Evolutionary conservation across 2,888 invertebrate species (phyloP), one percentile per base, ranked within the genome.

Genomic region (Eumerus sabulonum): DNA sequence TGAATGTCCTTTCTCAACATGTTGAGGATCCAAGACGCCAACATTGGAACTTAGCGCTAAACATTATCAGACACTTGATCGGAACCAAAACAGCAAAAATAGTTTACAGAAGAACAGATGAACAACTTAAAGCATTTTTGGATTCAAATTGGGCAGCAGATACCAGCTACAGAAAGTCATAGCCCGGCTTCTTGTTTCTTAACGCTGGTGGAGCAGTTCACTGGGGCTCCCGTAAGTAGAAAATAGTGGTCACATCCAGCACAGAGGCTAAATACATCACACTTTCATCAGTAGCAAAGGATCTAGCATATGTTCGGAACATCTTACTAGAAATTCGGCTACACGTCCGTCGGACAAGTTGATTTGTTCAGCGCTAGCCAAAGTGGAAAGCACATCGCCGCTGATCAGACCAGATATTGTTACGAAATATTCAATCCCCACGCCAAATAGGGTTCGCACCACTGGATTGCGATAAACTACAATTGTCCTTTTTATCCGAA

Each of bases 251-350:
- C 18, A 56, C 48, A 18, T 53, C 45, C 9, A 54, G 54, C 11
- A 53, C 51, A 1, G 53, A 60, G 18, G 60, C 70, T 2, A 48
- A 56, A 45, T 71, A 71, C 14, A 56, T 71, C n/a, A 56, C 59
- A 1, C 14, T 72, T 12, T 44, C 56, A 11, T 64, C 64, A 1
- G 57, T 62, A 50, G 64, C 64, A 14, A 72, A 64, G 51, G 50
- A 63, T 19, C 17, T 45, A 13, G 35, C 57, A 53, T 64, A 72
- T 12, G 14, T 72, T 44, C 54, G 19, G 11, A 64, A 64, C 54
- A 45, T 63, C 16, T 27, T 64, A 19, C 18, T 54, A 1, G 64
- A 56, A 27, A 12, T 66, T 12, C 2, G 14, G 56, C 18, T 66
- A 66, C 64, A 54, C 17, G 13, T 35, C 3, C 17, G 13, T 35